Evolutionary conservation across 2,113 vertebrate species (phyloP).

Genomic region (Engraulis encrasicolus): DNA sequence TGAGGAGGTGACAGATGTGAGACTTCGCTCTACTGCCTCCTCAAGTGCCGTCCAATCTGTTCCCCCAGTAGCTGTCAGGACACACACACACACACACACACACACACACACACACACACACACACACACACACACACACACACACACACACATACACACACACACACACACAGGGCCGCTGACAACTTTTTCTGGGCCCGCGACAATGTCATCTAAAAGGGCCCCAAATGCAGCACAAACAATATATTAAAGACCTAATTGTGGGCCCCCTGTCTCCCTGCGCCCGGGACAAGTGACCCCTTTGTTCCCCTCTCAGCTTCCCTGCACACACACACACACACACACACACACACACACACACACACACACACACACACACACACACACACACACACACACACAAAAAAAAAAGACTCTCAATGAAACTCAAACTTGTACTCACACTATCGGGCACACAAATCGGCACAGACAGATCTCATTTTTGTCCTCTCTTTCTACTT

Average conservation of each 20-base stretch:
- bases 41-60: slow-evolving; percentile 5
- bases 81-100: slow-evolving; percentile 22
- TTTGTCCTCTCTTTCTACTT: not conserved
- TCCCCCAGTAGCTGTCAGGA: slow-evolving; percentile 1
- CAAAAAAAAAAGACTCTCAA: no score
- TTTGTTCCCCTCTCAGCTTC: no score
- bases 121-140: not conserved
- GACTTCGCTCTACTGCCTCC: slow-evolving; percentile 2
- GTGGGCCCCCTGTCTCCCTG: no score
- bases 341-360: not conserved
- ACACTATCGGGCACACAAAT: no score
- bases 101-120: slow-evolving; percentile 16
- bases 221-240: no score
- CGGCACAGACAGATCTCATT: not conserved
- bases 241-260: no score
- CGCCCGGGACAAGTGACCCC: no score
- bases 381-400: not conserved
- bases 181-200: no score
- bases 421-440: no score
- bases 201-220: no score
- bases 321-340: slow-evolving; percentile 28
- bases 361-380: not conserved
- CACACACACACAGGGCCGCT: not conserved
- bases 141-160: slow-evolving; percentile 25
- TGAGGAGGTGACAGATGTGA: slow-evolving; percentile 21